Percentiles rank a stretch among this genome's conserved stretches.
These are phyloP conservation scores for Lepidurus packardi DNA, from an alignment of 1,140 invertebrate species.

Conservation along the genomic window DNA sequence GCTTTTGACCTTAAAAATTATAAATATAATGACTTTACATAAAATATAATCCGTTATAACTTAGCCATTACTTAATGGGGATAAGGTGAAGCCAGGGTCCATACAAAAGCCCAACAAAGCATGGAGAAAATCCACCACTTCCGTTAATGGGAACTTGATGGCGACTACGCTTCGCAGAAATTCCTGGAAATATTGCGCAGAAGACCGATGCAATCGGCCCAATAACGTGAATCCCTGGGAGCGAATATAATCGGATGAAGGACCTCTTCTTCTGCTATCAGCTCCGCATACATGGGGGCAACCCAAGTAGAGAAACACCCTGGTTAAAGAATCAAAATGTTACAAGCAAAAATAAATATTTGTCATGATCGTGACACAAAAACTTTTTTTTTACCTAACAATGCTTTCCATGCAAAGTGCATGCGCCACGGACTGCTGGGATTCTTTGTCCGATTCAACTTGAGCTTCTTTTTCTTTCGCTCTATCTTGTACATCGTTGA, in stretches of 20 bases:
- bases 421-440: neutral
- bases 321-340: conserved; percentile 43
- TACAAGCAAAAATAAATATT: neutral
- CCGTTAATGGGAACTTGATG: conserved; percentile 60
- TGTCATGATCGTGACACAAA: no score
- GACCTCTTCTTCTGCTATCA: conserved; percentile 68
- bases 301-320: conserved; percentile 81
- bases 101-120: conserved; percentile 91
- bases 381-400: conserved; percentile 38
- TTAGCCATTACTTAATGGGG: conserved; percentile 69
- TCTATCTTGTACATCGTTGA: conserved; percentile 1
- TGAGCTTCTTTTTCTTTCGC: conserved; percentile 23
- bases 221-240: conserved; percentile 81
- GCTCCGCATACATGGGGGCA: conserved; percentile 79
- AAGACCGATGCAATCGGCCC: conserved; percentile 58
- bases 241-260: conserved; percentile 80
- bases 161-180: conserved; percentile 74
- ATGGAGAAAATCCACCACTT: conserved; percentile 90
- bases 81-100: conserved; percentile 74
- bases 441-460: neutral
- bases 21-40: conserved; percentile 36
- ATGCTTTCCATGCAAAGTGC: conserved; percentile 39
- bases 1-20: conserved; percentile 57
- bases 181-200: conserved; percentile 58
- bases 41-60: conserved; percentile 14